Conservation (phyloP, 2,113 vertebrate species). For the Cebus imitator region DNA sequence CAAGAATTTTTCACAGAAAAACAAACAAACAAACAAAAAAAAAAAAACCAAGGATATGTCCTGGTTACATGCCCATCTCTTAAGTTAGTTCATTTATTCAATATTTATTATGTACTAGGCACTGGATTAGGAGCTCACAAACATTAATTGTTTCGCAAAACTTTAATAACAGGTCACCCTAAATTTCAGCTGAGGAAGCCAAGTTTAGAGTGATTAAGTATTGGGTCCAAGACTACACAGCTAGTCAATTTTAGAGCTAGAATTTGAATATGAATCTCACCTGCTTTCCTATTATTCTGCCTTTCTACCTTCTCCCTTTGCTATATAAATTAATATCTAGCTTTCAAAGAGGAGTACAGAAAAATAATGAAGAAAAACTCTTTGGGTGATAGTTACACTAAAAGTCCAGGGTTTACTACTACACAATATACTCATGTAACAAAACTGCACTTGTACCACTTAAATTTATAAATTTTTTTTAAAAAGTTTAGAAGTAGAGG, state of each 20-base stretch:
- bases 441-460: not conserved
- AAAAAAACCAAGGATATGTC: not conserved
- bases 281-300: not conserved
- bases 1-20: slow-evolving; percentile 26
- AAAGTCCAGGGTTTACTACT: not conserved
- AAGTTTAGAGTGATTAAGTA: not conserved
- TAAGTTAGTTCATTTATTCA: not conserved
- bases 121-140: not conserved
- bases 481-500: not conserved
- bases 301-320: not conserved
- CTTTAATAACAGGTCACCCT: not conserved
- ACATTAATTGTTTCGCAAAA: not conserved
- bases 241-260: not conserved
- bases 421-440: not conserved
- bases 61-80: not conserved
- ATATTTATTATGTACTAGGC: not conserved
- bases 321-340: not conserved
- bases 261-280: not conserved
- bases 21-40: not conserved
- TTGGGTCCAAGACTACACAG: not conserved
- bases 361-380: not conserved
- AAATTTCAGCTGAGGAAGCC: not conserved
- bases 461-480: not conserved
- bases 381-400: not conserved
- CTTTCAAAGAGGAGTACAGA: not conserved